Percentiles rank a stretch among this genome's conserved stretches.
Conservation (phyloP, 2,888 invertebrate species). For the Lasioglossum marginatum region DNA sequence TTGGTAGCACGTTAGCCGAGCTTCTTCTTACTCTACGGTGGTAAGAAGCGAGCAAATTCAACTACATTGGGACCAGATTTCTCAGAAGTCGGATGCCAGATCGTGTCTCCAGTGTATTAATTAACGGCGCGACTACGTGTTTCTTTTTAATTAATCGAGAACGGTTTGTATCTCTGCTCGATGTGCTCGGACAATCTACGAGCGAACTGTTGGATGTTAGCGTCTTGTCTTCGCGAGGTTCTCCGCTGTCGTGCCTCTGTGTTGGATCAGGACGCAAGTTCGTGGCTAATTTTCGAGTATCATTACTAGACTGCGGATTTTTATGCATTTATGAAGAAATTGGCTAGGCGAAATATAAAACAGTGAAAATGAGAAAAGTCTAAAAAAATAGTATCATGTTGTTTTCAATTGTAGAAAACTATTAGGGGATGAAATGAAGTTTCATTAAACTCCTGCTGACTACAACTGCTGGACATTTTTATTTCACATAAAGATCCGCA, state of each 20-base stretch:
- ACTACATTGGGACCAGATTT: not conserved
- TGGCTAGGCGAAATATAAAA: too few relatives aligned
- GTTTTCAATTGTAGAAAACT: too few relatives aligned
- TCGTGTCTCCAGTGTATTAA: slow-evolving; percentile 37
- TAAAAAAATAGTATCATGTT: too few relatives aligned
- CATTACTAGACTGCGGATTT: too few relatives aligned
- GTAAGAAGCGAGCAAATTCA: not conserved
- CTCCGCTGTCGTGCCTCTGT: slow-evolving; percentile 3
- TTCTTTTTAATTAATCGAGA: slow-evolving; percentile 65
- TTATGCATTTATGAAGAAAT: too few relatives aligned
- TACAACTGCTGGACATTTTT: too few relatives aligned
- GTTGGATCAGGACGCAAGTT: not conserved
- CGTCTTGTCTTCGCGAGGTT: slow-evolving; percentile 10
- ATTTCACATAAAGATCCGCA: too few relatives aligned
- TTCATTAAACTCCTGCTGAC: too few relatives aligned
- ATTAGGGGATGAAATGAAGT: too few relatives aligned
- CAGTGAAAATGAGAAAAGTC: too few relatives aligned
- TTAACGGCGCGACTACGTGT: slow-evolving; percentile 65
- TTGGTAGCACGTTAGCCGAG: not conserved
- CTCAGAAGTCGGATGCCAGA: slow-evolving; percentile 6
- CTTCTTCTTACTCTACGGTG: not conserved
- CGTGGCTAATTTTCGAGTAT: not conserved
- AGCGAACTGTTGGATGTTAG: not conserved
- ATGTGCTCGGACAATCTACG: slow-evolving; percentile 9
- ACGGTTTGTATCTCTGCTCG: slow-evolving; percentile 39